Conservation (phyloP, 2,113 vertebrate species). For the Cheirogaleus medius region DNA sequence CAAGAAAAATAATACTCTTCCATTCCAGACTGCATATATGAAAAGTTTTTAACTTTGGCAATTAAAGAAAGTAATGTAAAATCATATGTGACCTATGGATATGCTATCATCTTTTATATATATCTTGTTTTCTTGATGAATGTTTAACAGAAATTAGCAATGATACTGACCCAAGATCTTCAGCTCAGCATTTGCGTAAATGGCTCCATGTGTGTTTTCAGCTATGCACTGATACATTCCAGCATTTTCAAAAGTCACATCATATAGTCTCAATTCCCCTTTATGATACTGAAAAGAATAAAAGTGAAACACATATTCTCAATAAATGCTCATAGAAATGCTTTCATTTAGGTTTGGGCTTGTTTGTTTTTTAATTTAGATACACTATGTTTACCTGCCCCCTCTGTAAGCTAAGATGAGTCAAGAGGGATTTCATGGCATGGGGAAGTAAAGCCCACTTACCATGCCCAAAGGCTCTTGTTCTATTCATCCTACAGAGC, state of each 20-base stretch:
- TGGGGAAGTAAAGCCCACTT: conserved; percentile 50
- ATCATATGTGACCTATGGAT: neutral
- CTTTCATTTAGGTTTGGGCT: neutral
- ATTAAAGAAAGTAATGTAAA: conserved; percentile 22
- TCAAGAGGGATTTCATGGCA: neutral
- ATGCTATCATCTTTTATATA: neutral
- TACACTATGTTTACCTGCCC: neutral
- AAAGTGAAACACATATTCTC: conserved; percentile 53
- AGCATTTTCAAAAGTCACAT: conserved; percentile 90
- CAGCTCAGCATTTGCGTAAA: conserved; percentile 95
- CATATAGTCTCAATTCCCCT: conserved; percentile 89
- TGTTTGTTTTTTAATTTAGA: neutral
- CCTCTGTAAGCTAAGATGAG: neutral
- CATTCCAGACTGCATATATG: neutral
- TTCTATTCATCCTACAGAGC: conserved; percentile 46
- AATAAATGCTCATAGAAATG: neutral
- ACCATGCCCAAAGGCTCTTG: conserved; percentile 46
- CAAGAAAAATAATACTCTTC: neutral
- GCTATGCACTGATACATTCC: conserved; percentile 99
- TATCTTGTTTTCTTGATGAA: neutral
- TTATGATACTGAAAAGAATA: conserved; percentile 86
- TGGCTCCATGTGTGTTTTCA: conserved; percentile 92
- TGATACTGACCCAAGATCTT: conserved; percentile 93
- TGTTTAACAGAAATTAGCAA: conserved; percentile 47
- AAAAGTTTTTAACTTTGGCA: conserved; percentile 17